Conservation (phyloP, 1,140 invertebrate species). For the Harpegnathos saltator region DNA sequence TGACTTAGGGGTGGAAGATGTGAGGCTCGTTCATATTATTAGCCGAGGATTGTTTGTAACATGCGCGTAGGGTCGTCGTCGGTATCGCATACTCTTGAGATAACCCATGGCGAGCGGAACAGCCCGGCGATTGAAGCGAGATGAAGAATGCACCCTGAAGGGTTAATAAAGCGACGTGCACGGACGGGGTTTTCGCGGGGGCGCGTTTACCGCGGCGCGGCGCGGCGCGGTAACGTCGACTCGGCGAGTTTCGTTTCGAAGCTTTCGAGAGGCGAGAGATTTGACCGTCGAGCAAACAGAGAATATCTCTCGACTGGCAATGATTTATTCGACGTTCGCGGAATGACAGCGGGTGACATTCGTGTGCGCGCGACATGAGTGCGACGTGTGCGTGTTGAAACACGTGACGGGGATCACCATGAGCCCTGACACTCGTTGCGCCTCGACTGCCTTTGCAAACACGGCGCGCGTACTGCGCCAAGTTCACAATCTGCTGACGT, state of each 20-base stretch:
- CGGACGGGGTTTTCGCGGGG: too few relatives aligned
- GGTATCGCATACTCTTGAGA: too few relatives aligned
- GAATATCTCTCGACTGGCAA: slow-evolving; percentile 57
- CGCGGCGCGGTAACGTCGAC: not conserved
- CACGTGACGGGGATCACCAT: slow-evolving; percentile 58
- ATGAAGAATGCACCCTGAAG: too few relatives aligned
- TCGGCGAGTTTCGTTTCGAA: slow-evolving; percentile 33
- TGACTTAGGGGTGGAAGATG: too few relatives aligned
- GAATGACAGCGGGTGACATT: slow-evolving; percentile 16
- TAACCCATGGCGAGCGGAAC: too few relatives aligned
- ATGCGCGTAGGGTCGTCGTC: too few relatives aligned
- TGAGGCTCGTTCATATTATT: too few relatives aligned
- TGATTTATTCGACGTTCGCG: slow-evolving; percentile 65
- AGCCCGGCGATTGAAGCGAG: too few relatives aligned
- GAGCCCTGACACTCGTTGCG: slow-evolving; percentile 39
- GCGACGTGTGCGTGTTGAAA: slow-evolving; percentile 25
- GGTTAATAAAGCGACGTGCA: too few relatives aligned
- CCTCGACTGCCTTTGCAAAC: slow-evolving; percentile 64
- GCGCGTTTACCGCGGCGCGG: not conserved
- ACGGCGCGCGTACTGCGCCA: not conserved
- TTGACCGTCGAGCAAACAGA: slow-evolving; percentile 45
- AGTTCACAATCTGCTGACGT: slow-evolving; percentile 46
- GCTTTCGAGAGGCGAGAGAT: slow-evolving; percentile 37
- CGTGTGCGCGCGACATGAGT: slow-evolving; percentile 19
- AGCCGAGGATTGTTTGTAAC: too few relatives aligned